Evolutionary conservation across 1,140 invertebrate species (phyloP).

Genomic region (Streblospio benedicti): DNA sequence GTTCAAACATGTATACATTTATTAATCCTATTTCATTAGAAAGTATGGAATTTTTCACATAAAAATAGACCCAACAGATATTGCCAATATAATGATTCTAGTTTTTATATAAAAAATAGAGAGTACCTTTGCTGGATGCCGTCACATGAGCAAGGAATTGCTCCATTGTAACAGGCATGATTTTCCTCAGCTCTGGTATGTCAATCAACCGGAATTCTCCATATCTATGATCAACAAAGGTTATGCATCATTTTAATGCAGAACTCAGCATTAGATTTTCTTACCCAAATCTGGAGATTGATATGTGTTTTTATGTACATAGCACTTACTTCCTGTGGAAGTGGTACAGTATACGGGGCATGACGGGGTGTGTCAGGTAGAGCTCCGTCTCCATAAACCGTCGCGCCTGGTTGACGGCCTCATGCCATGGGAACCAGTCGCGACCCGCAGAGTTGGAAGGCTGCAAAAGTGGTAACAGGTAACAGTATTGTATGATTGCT

Average conservation of each 20-base stretch:
- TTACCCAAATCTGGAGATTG: background rate
- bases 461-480: too few relatives aligned
- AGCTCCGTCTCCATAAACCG: constrained; percentile 36
- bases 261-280: too few relatives aligned
- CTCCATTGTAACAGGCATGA: constrained; percentile 43
- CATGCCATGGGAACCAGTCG: constrained; percentile 40
- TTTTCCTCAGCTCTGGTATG: constrained; percentile 28
- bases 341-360: constrained; percentile 37
- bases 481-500: too few relatives aligned
- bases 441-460: constrained; percentile 35
- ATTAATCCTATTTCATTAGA: too few relatives aligned
- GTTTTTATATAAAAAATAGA: too few relatives aligned
- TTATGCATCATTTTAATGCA: background rate
- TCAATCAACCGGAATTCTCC: constrained; percentile 36
- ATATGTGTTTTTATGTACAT: background rate
- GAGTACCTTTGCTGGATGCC: constrained; percentile 30
- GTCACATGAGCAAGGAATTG: constrained; percentile 33
- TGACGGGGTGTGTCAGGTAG: constrained; percentile 42
- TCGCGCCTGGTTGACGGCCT: constrained; percentile 25
- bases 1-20: too few relatives aligned
- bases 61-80: too few relatives aligned
- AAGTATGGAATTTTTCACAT: too few relatives aligned
- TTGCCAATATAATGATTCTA: too few relatives aligned
- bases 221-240: constrained; percentile 28
- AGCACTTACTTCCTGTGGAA: constrained; percentile 38